Evolutionary conservation across 2,797 vertebrate species (phyloP).

Genomic region (Tiaroga cobitis): DNA sequence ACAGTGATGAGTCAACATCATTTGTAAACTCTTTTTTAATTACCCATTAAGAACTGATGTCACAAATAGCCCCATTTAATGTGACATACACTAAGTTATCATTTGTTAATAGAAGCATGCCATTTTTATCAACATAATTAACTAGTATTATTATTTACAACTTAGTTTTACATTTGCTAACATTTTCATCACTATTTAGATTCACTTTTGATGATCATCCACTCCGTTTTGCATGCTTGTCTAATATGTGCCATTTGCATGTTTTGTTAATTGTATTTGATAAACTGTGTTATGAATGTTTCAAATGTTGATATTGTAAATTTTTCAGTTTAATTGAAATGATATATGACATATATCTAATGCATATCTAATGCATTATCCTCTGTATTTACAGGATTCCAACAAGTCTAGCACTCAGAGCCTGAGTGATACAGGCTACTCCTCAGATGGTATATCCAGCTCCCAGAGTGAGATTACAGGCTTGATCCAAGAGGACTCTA

Average conservation of each 20-base stretch:
- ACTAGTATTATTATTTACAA: background rate
- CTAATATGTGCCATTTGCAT: constrained; percentile 19
- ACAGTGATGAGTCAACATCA: constrained; percentile 8
- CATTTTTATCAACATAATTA: constrained; percentile 8
- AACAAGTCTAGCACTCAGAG: constrained; percentile 95
- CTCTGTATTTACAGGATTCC: constrained; percentile 79
- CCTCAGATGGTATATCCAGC: constrained; percentile 96
- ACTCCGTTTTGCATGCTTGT: constrained; percentile 35
- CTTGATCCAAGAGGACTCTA: constrained; percentile 89
- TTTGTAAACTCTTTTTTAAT: constrained; percentile 7
- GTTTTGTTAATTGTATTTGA: constrained; percentile 23
- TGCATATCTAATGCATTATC: background rate
- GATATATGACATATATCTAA: background rate
- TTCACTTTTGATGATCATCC: constrained; percentile 19
- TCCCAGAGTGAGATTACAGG: constrained; percentile 96
- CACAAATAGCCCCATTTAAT: constrained; percentile 8
- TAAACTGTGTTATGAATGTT: constrained; percentile 5
- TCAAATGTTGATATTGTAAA: background rate
- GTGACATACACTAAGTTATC: background rate
- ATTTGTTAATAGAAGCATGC: constrained; percentile 27
- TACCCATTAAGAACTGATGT: background rate
- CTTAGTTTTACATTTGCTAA: background rate
- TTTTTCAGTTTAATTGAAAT: background rate
- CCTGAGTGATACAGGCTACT: constrained; percentile 98
- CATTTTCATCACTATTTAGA: background rate